Conservation (phyloP, 2,888 invertebrate species). For the Achlya flavicornis region DNA sequence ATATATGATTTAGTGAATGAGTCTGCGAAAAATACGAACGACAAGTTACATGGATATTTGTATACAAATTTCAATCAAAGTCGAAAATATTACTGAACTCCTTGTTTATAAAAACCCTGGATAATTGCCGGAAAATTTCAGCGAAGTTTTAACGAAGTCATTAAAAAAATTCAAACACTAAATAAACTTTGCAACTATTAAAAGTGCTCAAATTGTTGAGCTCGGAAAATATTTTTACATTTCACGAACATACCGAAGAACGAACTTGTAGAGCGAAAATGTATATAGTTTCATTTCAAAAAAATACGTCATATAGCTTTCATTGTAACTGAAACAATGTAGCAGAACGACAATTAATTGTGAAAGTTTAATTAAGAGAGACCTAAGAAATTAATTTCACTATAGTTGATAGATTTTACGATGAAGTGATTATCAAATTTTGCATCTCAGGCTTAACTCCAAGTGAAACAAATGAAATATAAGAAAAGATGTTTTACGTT, state of each 20-base stretch:
- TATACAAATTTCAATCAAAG: conserved; percentile 1
- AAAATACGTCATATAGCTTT: no score
- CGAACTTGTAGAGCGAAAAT: not conserved
- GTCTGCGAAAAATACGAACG: no score
- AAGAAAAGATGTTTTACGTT: not conserved
- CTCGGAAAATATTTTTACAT: conserved; percentile 3
- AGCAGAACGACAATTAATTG: not conserved
- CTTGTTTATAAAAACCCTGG: conserved; percentile 2
- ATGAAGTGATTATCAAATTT: not conserved
- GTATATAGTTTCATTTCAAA: not conserved
- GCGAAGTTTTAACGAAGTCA: conserved; percentile 64
- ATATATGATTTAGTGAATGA: no score
- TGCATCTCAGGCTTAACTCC: not conserved
- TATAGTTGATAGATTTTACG: not conserved
- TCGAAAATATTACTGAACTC: not conserved
- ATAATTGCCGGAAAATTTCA: conserved; percentile 40
- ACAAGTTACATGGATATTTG: not conserved
- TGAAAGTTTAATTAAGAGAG: not conserved
- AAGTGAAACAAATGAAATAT: not conserved
- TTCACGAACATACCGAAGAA: not conserved
- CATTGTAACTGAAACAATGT: not conserved
- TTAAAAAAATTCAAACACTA: conserved; percentile 29
- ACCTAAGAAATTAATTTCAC: not conserved
- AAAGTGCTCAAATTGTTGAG: conserved; percentile 14
- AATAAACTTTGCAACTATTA: conserved; percentile 19